Percentiles rank a stretch among this genome's conserved stretches.
Evolutionary conservation across 2,888 invertebrate genomes (phyloP).

Genomic region (Zeuzera pyrina): DNA sequence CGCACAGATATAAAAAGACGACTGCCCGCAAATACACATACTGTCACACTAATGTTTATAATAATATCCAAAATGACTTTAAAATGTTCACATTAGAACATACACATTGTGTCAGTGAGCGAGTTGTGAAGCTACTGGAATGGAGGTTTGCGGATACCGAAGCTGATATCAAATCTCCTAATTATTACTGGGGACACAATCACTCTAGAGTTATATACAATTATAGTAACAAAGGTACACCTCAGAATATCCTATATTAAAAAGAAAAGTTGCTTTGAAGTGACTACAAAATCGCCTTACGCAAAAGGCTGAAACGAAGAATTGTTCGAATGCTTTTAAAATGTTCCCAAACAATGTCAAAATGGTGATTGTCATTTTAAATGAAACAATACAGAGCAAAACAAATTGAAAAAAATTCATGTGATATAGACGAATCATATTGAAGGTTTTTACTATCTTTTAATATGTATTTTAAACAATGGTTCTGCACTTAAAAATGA

Average conservation of each 20-base stretch:
- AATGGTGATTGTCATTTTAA: slow-evolving; percentile 42
- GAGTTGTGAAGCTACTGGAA: slow-evolving; percentile 59
- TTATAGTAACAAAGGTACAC: slow-evolving; percentile 38
- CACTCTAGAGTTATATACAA: slow-evolving; percentile 65
- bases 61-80: slow-evolving; percentile 57
- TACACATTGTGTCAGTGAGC: slow-evolving; percentile 45
- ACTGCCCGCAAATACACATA: slow-evolving; percentile 58
- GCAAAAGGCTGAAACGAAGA: not conserved
- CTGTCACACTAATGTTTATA: slow-evolving; percentile 52
- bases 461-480: too few relatives aligned
- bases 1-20: slow-evolving; percentile 64
- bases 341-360: slow-evolving; percentile 42
- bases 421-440: too few relatives aligned
- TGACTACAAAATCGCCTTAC: not conserved
- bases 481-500: too few relatives aligned
- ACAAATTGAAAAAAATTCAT: too few relatives aligned
- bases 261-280: too few relatives aligned
- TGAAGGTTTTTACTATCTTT: too few relatives aligned
- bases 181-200: slow-evolving; percentile 53
- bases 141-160: slow-evolving; percentile 47
- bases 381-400: too few relatives aligned
- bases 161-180: slow-evolving; percentile 55
- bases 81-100: slow-evolving; percentile 67
- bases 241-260: slow-evolving; percentile 38
- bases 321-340: not conserved